Evolutionary conservation across 2,888 invertebrate genomes (phyloP).

Genomic region (Kuschelorhynchus macadamiae): DNA sequence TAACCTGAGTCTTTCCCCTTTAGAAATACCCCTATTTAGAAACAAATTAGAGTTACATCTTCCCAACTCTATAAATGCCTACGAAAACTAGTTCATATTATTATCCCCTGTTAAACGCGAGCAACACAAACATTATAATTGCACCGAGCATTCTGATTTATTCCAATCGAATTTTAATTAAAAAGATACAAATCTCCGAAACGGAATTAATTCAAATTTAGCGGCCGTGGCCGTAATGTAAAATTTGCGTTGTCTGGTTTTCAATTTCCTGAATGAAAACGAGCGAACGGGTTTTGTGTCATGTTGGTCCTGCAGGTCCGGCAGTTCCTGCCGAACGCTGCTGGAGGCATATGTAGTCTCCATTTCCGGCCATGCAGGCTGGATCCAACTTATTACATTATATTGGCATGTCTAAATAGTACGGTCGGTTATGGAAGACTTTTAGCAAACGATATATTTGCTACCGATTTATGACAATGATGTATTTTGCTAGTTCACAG

Average conservation of each 20-base stretch:
- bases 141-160: neutral
- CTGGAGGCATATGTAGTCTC: constrained; percentile 43
- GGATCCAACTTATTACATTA: constrained; percentile 44
- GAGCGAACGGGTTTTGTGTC: constrained; percentile 51
- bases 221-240: constrained; percentile 42
- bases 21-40: no score
- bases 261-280: constrained; percentile 65
- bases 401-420: constrained; percentile 41
- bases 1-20: no score
- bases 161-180: constrained; percentile 40
- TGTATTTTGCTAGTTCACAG: no score
- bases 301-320: constrained; percentile 42
- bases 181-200: constrained; percentile 41
- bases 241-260: constrained; percentile 65
- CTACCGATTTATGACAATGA: neutral
- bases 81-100: no score
- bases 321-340: constrained; percentile 26
- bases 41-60: no score
- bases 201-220: constrained; percentile 47
- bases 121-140: no score
- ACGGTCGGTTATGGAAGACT: constrained; percentile 6
- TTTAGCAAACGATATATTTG: neutral
- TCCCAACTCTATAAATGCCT: no score
- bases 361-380: constrained; percentile 38
- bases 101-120: no score